Evolutionary conservation across 2,113 vertebrate species (phyloP).

Genomic region (Gulo gulo): DNA sequence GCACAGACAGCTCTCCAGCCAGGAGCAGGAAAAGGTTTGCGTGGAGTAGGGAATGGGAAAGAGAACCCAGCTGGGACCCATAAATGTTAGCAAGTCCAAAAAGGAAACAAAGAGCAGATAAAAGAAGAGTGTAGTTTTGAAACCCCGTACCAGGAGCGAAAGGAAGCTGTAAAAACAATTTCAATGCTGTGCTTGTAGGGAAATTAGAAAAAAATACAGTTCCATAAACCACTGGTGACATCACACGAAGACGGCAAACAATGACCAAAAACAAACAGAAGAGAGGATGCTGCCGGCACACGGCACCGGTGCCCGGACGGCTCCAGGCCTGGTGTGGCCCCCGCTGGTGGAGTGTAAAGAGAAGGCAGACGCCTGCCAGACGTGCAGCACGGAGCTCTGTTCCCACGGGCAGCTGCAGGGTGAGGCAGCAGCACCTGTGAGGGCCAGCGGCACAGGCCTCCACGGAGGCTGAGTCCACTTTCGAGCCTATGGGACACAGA

Average conservation of each 20-base stretch:
- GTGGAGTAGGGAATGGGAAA: rapidly evolving
- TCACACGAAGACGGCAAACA: not conserved
- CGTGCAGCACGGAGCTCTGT: not conserved
- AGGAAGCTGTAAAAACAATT: not conserved
- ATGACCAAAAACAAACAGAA: not conserved
- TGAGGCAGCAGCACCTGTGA: not conserved
- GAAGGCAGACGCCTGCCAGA: not conserved
- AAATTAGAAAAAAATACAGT: not conserved
- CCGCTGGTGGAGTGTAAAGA: not conserved
- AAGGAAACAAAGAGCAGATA: not conserved
- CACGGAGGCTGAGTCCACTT: not conserved
- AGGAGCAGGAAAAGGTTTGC: not conserved
- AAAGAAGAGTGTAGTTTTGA: not conserved
- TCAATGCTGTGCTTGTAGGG: not conserved
- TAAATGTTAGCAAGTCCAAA: not conserved
- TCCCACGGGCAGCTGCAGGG: too few species aligned
- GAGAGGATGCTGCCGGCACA: not conserved
- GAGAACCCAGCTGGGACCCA: not conserved
- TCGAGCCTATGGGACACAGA: not conserved
- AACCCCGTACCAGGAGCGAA: not conserved
- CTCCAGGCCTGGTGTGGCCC: rapidly evolving
- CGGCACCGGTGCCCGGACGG: rapidly evolving
- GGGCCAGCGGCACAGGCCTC: not conserved
- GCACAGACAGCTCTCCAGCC: not conserved
- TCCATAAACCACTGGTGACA: not conserved